These are phyloP conservation scores for Salvelinus sp. DNA, from an alignment of 2,113 vertebrate species.

Conservation along the genomic window DNA sequence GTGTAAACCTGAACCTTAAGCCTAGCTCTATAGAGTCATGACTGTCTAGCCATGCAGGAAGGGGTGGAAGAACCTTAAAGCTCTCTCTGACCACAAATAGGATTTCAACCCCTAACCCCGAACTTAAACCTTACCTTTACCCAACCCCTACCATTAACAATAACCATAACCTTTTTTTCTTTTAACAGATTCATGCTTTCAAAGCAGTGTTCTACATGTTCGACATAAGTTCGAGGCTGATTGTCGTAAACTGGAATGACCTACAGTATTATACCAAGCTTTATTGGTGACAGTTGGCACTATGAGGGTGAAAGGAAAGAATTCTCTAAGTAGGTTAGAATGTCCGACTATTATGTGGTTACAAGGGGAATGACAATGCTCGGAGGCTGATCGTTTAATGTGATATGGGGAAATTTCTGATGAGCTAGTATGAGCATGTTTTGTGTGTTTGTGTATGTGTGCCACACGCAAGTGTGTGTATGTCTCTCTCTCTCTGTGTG, in stretches of 20 bases:
- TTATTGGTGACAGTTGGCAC: not conserved
- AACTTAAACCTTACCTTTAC: no score
- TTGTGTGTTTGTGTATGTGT: slow-evolving; percentile 36
- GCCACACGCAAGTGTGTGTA: not conserved
- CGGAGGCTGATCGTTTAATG: slow-evolving; percentile 5
- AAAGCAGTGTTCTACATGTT: no score
- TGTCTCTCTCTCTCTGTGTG: slow-evolving; percentile 1
- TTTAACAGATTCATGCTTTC: not conserved
- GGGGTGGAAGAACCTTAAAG: no score
- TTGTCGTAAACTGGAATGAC: no score
- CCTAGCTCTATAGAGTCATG: no score
- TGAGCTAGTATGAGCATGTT: slow-evolving; percentile 49
- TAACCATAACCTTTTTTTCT: no score
- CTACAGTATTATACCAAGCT: no score
- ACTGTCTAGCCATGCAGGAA: no score
- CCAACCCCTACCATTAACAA: no score
- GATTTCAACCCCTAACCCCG: no score
- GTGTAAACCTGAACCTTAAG: no score
- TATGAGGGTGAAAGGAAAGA: not conserved
- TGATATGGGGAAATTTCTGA: slow-evolving; percentile 30
- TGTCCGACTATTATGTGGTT: slow-evolving; percentile 23
- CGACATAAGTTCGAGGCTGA: not conserved
- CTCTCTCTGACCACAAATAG: no score
- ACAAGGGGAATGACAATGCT: slow-evolving; percentile 9
- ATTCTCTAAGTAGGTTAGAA: slow-evolving; percentile 29